Percentiles rank a stretch among this genome's conserved stretches.
phyloP scores from a whole-genome alignment of 2,797 vertebrate genomes.

The Betta splendens region DNA sequence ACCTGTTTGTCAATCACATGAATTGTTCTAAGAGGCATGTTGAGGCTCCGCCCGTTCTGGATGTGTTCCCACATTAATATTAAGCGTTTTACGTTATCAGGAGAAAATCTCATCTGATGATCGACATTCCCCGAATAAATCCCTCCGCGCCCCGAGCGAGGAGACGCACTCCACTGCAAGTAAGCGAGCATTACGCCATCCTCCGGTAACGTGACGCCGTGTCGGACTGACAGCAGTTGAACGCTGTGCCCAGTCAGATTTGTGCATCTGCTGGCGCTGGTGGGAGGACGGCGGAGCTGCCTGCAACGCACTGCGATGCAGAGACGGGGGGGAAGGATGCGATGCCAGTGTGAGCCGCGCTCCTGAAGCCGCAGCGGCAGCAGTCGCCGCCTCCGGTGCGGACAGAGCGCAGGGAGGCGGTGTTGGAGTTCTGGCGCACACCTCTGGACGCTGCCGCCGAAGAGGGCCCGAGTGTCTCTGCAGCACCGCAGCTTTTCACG shows the following conservation, averaged over 20 bases:
- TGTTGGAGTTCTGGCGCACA: constrained; percentile 47
- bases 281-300: constrained; percentile 52
- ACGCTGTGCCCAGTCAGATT: constrained; percentile 28
- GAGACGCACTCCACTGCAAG: constrained; percentile 20
- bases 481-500: constrained; percentile 49
- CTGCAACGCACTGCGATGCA: constrained; percentile 62
- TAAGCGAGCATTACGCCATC: constrained; percentile 52
- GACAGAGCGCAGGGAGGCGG: constrained; percentile 31
- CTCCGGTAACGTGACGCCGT: constrained; percentile 15
- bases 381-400: constrained; percentile 22
- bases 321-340: constrained; percentile 18
- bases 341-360: constrained; percentile 19
- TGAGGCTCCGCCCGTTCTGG: constrained; percentile 59
- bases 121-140: constrained; percentile 22
- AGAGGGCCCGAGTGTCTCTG: constrained; percentile 53
- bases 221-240: constrained; percentile 26
- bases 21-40: too few relatives aligned
- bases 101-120: constrained; percentile 30
- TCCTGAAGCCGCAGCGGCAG: constrained; percentile 27
- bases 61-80: constrained; percentile 53
- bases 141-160: constrained; percentile 24
- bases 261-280: constrained; percentile 33
- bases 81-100: constrained; percentile 31
- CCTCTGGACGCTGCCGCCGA: constrained; percentile 48
- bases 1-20: too few relatives aligned